Percentiles rank a stretch among this genome's conserved stretches.
Evolutionary conservation across 1,140 invertebrate species (phyloP).

Genomic region (Eriosoma lanigerum): DNA sequence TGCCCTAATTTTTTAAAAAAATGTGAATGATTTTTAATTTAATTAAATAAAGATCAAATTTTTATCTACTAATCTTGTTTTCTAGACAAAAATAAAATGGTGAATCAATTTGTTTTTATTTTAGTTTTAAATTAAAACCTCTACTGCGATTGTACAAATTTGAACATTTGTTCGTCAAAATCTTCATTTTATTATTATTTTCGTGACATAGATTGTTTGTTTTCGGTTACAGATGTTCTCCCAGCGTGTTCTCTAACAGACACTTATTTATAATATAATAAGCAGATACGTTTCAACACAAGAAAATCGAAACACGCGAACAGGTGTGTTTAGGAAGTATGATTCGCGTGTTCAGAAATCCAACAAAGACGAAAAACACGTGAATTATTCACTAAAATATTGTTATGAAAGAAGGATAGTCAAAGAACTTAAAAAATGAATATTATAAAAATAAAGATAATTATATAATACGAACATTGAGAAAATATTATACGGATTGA

Average conservation of each 20-base stretch:
- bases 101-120: too few relatives aligned
- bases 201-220: background rate
- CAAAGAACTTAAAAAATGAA: conserved; percentile 2
- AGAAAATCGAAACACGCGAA: conserved; percentile 25
- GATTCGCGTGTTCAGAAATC: conserved; percentile 14
- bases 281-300: background rate
- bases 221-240: background rate
- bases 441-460: background rate
- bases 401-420: background rate
- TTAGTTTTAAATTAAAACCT: too few relatives aligned
- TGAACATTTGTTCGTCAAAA: too few relatives aligned
- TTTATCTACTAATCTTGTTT: too few relatives aligned
- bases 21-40: too few relatives aligned
- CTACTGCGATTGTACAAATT: too few relatives aligned
- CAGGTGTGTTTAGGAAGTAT: conserved; percentile 5
- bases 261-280: background rate
- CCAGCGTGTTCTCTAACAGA: background rate
- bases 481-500: background rate
- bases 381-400: background rate
- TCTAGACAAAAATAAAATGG: too few relatives aligned
- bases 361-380: background rate
- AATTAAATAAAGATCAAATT: too few relatives aligned
- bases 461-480: conserved; percentile 10
- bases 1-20: too few relatives aligned
- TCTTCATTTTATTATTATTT: too few relatives aligned